phyloP scores from a whole-genome alignment of 2,888 invertebrate species.

The Teleiodes luculella region DNA sequence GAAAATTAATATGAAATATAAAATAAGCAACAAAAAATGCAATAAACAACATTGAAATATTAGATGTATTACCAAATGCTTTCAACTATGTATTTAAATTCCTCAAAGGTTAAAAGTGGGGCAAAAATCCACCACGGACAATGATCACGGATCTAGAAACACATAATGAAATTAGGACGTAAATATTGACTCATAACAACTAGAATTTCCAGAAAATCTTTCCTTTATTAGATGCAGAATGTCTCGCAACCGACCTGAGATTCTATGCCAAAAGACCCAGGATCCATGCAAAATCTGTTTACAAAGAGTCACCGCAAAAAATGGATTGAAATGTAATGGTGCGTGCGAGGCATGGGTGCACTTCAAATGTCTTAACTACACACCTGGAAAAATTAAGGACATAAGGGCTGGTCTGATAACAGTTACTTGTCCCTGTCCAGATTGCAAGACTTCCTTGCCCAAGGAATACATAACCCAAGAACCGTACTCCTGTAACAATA shows the following conservation, averaged over 20 bases:
- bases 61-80: no score
- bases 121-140: no score
- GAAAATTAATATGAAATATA: no score
- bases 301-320: conserved; percentile 45
- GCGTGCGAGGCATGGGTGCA: conserved; percentile 61
- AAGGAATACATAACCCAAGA: conserved; percentile 46
- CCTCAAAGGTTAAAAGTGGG: no score
- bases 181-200: no score
- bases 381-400: conserved; percentile 59
- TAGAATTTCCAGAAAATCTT: no score
- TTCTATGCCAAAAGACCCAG: neutral
- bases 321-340: conserved; percentile 58
- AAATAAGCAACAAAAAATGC: no score
- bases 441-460: conserved; percentile 45
- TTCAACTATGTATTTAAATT: no score
- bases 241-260: neutral
- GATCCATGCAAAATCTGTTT: conserved; percentile 60
- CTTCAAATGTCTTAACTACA: conserved; percentile 56
- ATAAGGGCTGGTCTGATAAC: conserved; percentile 55
- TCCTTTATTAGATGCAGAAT: neutral
- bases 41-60: no score
- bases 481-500: conserved; percentile 48
- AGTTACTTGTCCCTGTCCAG: conserved; percentile 65
- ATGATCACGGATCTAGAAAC: no score
- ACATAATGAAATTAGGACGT: no score